phyloP scores from a whole-genome alignment of 2,888 invertebrate species.

The Lepidocyrtinus sp. region DNA sequence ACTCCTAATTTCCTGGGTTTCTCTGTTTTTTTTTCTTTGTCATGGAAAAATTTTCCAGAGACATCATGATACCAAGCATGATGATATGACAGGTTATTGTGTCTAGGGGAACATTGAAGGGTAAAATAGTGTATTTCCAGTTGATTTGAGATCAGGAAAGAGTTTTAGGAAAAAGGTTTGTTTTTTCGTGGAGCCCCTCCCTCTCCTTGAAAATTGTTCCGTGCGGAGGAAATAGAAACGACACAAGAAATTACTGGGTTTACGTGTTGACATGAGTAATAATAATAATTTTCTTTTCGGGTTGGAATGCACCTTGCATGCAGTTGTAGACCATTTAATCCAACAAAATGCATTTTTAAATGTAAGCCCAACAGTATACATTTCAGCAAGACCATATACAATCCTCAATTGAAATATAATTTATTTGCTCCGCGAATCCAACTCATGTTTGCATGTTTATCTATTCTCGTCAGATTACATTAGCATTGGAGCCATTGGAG shows the following conservation, averaged over 20 bases:
- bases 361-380: neutral
- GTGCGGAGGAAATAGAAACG: neutral
- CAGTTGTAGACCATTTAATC: too few relatives aligned
- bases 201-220: conserved; percentile 32
- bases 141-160: conserved; percentile 11
- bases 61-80: conserved; percentile 32
- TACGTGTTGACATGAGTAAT: conserved; percentile 40
- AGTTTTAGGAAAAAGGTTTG: conserved; percentile 10
- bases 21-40: conserved; percentile 49
- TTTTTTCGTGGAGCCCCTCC: conserved; percentile 33
- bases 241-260: conserved; percentile 27
- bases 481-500: neutral
- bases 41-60: conserved; percentile 28
- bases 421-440: conserved; percentile 43
- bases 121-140: conserved; percentile 12
- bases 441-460: conserved; percentile 22
- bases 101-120: neutral
- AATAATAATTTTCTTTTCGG: conserved; percentile 42
- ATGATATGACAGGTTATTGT: conserved; percentile 35
- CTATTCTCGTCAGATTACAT: neutral
- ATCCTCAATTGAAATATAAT: conserved; percentile 37
- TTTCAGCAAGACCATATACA: neutral
- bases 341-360: too few relatives aligned
- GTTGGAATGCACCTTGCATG: neutral
- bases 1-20: conserved; percentile 40